Conservation (phyloP, 2,113 vertebrate genomes). For the Carettochelys insculpta region DNA sequence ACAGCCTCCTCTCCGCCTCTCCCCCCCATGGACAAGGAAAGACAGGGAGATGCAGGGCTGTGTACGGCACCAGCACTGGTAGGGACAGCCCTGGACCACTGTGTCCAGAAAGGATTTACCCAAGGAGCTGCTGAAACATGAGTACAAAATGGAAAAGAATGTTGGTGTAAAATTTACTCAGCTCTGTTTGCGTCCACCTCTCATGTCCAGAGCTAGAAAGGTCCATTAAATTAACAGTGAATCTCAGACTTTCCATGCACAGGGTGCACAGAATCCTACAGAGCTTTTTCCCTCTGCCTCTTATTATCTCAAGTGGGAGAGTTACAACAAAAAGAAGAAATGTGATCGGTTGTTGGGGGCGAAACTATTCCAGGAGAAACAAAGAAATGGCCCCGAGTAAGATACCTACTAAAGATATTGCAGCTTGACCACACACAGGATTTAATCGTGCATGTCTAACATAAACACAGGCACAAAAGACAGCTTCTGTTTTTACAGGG, state of each 20-base stretch:
- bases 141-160: not conserved
- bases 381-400: slow-evolving; percentile 60
- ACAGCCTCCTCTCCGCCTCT: too few relatives aligned
- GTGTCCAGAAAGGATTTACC: too few relatives aligned
- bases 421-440: slow-evolving; percentile 69
- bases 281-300: slow-evolving; percentile 28
- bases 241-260: not conserved
- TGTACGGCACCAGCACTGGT: too few relatives aligned
- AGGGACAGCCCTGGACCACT: too few relatives aligned
- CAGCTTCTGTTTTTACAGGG: slow-evolving; percentile 69
- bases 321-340: slow-evolving; percentile 57
- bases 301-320: slow-evolving; percentile 31
- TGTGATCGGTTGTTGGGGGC: slow-evolving; percentile 51
- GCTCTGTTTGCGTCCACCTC: not conserved
- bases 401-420: slow-evolving; percentile 52
- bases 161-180: not conserved
- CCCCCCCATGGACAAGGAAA: too few relatives aligned
- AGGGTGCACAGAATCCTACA: not conserved
- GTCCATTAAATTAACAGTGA: not conserved
- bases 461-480: slow-evolving; percentile 65
- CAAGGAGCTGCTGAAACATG: not conserved
- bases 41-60: too few relatives aligned
- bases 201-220: slow-evolving; percentile 15
- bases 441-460: slow-evolving; percentile 68
- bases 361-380: slow-evolving; percentile 55